Base-by-base conservation (phyloP, 2,113 vertebrate species). In the Egretta garzetta region DNA sequence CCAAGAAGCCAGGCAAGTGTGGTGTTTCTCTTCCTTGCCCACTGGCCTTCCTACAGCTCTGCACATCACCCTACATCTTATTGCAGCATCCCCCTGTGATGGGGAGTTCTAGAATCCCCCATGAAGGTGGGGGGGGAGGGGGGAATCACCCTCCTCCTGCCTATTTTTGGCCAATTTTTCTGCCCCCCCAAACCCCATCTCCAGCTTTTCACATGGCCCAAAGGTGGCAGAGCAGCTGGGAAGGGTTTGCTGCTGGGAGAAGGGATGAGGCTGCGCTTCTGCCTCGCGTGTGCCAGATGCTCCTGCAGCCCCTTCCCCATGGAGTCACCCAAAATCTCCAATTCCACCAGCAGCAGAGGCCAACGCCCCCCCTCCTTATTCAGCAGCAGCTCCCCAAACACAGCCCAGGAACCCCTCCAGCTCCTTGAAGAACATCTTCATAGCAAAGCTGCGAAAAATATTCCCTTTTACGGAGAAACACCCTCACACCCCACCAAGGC, bases 1-100 rank as follows among this genome's bases (percentile, higher is more conserved):
- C 98, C 98, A 98, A 98, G 97, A 96, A 98, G 67, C 73, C 66
- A 6, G 5, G 4, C n/a, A n/a, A n/a, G n/a, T n/a, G n/a, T n/a
- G n/a, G n/a, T n/a, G n/a, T n/a, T n/a, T n/a, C n/a, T n/a, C n/a
- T n/a, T n/a, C n/a, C n/a, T n/a, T n/a, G n/a, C n/a, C n/a, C n/a
- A n/a, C n/a, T n/a, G n/a, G n/a, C n/a, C n/a, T n/a, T n/a, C n/a
- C n/a, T n/a, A n/a, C n/a, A n/a, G n/a, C n/a, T n/a, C n/a, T n/a
- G n/a, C n/a, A n/a, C n/a, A n/a, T n/a, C n/a, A n/a, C n/a, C n/a
- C n/a, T n/a, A n/a, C n/a, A n/a, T n/a, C 39, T 21, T 8, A 12
- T 5, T 1, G n/a, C 43, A 13, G 45, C n/a, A 11, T n/a, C 60
- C 30, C 23, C 7, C 13, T 2, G 23, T 3, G 0, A 53, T 1